phyloP scores from a whole-genome alignment of 2,797 vertebrate species.

The Ctenochaetus hawaiiensis region DNA sequence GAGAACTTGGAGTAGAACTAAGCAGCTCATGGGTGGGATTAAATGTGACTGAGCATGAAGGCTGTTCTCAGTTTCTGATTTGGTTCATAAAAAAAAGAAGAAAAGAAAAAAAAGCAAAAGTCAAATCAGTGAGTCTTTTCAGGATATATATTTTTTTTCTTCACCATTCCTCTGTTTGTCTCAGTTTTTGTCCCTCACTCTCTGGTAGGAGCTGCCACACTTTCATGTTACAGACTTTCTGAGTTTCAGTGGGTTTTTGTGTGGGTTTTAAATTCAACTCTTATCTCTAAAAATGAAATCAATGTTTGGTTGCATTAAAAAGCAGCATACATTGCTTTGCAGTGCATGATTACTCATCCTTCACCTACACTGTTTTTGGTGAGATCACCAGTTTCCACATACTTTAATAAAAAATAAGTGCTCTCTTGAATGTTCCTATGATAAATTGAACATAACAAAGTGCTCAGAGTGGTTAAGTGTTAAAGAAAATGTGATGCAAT shows the following conservation, averaged over 20 bases:
- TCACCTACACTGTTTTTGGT: constrained; percentile 1
- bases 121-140: constrained; percentile 28
- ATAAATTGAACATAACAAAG: not conserved
- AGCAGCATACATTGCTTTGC: not conserved
- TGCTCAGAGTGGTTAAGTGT: not conserved
- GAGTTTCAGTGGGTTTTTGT: not conserved
- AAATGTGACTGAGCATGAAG: constrained; percentile 57
- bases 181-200: not conserved
- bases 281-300: constrained; percentile 1
- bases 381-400: not conserved
- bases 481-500: not conserved
- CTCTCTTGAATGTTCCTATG: not conserved
- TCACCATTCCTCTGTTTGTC: not conserved
- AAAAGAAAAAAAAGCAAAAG: constrained; percentile 7
- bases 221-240: not conserved
- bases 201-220: not conserved
- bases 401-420: not conserved
- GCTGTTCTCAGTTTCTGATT: constrained; percentile 31
- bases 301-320: constrained; percentile 9
- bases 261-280: not conserved
- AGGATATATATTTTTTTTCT: constrained; percentile 4
- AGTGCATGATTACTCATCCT: constrained; percentile 9
- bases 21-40: constrained; percentile 51
- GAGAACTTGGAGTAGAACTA: constrained; percentile 29
- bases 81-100: constrained; percentile 6